phyloP scores from a whole-genome alignment of 1,140 invertebrate genomes.

The Saxidomus purpurata region DNA sequence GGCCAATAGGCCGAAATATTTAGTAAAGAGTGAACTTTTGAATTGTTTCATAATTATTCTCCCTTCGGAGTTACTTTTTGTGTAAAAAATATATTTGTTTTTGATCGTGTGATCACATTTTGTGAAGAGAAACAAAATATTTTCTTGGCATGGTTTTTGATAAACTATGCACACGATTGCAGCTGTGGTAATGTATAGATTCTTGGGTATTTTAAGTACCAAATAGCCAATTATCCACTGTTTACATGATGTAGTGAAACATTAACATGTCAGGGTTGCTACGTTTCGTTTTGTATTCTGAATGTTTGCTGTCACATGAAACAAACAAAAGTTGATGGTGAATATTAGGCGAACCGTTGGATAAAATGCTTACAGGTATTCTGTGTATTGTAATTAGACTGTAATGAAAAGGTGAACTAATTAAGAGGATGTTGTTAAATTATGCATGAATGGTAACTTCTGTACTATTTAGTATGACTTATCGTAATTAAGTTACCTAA shows the following conservation, averaged over 20 bases:
- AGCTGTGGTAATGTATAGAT: background rate
- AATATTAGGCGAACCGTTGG: background rate
- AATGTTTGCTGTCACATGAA: conserved; percentile 25
- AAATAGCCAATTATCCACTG: background rate
- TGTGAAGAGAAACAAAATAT: no score
- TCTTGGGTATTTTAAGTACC: background rate
- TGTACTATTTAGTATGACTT: background rate
- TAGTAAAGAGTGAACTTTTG: no score
- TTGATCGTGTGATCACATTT: no score
- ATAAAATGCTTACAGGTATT: background rate
- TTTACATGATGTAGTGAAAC: conserved; percentile 14
- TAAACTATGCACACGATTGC: no score
- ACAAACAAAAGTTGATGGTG: background rate
- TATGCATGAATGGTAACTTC: background rate
- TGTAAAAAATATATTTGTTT: no score
- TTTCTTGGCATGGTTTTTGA: no score
- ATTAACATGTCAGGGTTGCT: conserved; percentile 1
- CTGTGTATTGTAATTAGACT: background rate
- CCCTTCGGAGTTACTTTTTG: no score
- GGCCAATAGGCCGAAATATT: no score
- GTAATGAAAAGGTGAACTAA: background rate
- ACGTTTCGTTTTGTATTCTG: background rate
- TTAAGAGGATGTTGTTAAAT: background rate
- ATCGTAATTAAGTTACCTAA: no score
- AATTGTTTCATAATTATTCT: no score